These are phyloP conservation scores for human (Homo sapiens) DNA, from an alignment of 2,113 vertebrate genomes.

Conservation along the genomic window GRCh38 chr19:30482501-30483000, in stretches of 20 bases:
- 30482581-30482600: background rate
- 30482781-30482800: background rate
- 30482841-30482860: rapidly evolving
- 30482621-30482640: background rate
- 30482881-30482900: background rate
- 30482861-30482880: background rate
- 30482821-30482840: background rate
- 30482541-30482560: background rate
- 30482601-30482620: background rate
- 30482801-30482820: background rate
- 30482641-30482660: constrained; percentile 46
- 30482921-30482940: rapidly evolving
- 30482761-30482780: background rate
- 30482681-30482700: background rate
- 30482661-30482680: background rate
- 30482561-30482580: constrained; percentile 14
- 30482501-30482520: background rate
- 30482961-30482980: background rate
- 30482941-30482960: rapidly evolving
- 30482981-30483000: background rate
- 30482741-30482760: background rate
- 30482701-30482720: background rate
- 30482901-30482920: background rate
- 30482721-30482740: background rate
- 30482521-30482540: background rate